phyloP scores from a whole-genome alignment of 64 coral and sea anemone species.

The Anthopleura sola region DNA sequence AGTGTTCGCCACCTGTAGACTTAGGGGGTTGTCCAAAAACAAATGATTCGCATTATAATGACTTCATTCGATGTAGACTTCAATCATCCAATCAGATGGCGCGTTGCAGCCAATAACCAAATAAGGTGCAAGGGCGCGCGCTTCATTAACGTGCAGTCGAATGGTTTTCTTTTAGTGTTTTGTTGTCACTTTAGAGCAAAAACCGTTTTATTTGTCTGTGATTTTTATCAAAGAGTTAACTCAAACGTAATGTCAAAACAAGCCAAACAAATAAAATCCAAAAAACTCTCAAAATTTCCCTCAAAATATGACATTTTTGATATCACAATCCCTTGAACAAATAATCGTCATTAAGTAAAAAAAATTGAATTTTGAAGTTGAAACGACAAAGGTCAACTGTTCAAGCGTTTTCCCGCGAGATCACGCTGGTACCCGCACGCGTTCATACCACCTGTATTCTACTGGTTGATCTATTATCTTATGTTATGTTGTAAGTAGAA shows the following conservation, averaged over 20 bases:
- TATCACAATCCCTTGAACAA: not conserved
- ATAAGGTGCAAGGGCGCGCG: slow-evolving; percentile 20
- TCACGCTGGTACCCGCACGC: slow-evolving; percentile 7
- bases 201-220: not conserved
- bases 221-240: not conserved
- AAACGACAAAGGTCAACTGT: slow-evolving; percentile 13
- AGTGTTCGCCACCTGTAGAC: slow-evolving; percentile 33
- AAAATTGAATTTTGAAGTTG: not conserved
- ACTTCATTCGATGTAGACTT: slow-evolving; percentile 39
- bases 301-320: not conserved
- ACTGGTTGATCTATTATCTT: not conserved
- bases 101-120: not conserved
- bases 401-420: slow-evolving; percentile 11
- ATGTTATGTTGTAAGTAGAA: slow-evolving; percentile 15
- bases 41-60: slow-evolving; percentile 38
- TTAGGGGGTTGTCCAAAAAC: slow-evolving; percentile 23
- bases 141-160: slow-evolving; percentile 9
- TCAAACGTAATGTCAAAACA: not conserved
- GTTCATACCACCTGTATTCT: not conserved
- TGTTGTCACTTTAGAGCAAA: not conserved
- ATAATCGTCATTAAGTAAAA: not conserved
- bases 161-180: not conserved
- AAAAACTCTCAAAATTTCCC: not conserved
- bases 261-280: not conserved
- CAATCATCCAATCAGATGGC: slow-evolving; percentile 28